Evolutionary conservation across 2,888 invertebrate species (phyloP), one percentile per base, ranked within the genome.

Genomic region (Latrodectus elegans): DNA sequence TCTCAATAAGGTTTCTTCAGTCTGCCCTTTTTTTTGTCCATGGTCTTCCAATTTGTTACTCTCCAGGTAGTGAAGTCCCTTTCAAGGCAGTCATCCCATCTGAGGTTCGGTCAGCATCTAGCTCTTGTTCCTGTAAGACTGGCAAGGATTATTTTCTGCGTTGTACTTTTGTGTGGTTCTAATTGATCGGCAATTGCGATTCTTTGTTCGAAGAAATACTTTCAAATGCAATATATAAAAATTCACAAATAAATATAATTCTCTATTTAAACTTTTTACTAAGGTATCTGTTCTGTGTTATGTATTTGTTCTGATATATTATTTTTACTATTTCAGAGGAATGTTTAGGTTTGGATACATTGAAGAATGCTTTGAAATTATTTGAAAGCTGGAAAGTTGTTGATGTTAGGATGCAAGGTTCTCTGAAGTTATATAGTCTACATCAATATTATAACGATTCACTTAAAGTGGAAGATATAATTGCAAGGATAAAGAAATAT

Each of bases 291-390:
- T 2, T 38, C 38, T 38, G 38, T 38, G 6, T 38, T 38, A 38
- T 38, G 38, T 38, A 38, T 38, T 38, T 38, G 38, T 38, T 38
- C 38, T 1, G 1, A 38, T 38, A 1, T 6, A 38, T 38, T 38
- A 38, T 68, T 68, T 11, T 6, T 15, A 60, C 81, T 55, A 90
- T 92, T 93, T 4, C 92, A 97, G 97, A 95, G 90, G 97, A 98
- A 92, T 96, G 97, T 91, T 94, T 97, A 76, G 96, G 96, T 10
- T 95, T 96, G 11, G 97, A 97, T 92, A 95, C 96, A 0, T 94
- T 98, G 77, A 95, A 95, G 91, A 97, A 97, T 92, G 96, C 96
- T 79, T 92, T 97, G 52, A 95, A 96, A 90, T 92, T 97, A 0
- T 95, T 96, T 65, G 95, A 96, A 90, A 95, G 95, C 90, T 96